Conservation (phyloP, 2,888 invertebrate genomes). For the Drosophila incognita region DNA sequence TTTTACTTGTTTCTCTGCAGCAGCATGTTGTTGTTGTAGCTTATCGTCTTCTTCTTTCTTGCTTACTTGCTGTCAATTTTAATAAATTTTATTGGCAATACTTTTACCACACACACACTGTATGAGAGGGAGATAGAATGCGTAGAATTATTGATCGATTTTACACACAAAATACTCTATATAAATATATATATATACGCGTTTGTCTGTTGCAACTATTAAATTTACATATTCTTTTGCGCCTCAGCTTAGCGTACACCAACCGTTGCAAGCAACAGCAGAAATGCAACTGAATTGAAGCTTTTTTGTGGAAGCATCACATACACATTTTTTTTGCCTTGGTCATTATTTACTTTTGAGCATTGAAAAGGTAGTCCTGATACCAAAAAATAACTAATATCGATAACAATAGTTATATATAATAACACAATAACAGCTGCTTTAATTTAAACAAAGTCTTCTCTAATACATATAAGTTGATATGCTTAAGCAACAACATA, state of each 20-base stretch:
- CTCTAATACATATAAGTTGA: neutral
- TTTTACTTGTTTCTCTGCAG: constrained; percentile 82
- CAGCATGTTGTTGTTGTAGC: constrained; percentile 63
- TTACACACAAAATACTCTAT: constrained; percentile 17
- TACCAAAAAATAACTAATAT: neutral
- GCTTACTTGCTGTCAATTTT: constrained; percentile 44
- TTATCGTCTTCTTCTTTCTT: constrained; percentile 31
- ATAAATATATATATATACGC: neutral
- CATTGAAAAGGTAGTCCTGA: neutral
- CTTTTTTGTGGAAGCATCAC: constrained; percentile 5
- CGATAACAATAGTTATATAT: neutral
- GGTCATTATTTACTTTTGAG: constrained; percentile 4
- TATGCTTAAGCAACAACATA: neutral
- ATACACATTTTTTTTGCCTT: constrained; percentile 5
- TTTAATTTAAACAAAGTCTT: neutral
- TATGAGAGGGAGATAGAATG: constrained; percentile 19
- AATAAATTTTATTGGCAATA: constrained; percentile 50
- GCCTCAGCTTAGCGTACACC: neutral
- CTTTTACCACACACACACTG: constrained; percentile 45
- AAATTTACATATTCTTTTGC: neutral
- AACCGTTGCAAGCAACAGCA: constrained; percentile 36
- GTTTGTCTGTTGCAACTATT: constrained; percentile 5
- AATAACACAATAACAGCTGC: neutral
- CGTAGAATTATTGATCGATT: constrained; percentile 47
- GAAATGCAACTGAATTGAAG: constrained; percentile 43